phyloP scores from a whole-genome alignment of 2,888 invertebrate species.

The Polyommatus iphigenia region DNA sequence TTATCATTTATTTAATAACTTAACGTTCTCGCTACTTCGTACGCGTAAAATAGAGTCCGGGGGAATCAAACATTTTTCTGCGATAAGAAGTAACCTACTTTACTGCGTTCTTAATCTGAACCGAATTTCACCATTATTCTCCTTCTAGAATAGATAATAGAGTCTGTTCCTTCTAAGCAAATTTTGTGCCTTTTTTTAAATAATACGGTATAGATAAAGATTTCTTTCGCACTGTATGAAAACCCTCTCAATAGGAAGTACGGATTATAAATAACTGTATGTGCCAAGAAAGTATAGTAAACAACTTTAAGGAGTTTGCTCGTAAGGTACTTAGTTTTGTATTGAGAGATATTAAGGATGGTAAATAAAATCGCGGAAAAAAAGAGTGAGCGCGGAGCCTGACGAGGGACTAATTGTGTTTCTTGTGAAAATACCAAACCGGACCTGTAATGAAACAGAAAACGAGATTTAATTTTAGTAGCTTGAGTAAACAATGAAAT shows the following conservation, averaged over 20 bases:
- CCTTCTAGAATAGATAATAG: no score
- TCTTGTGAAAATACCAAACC: slow-evolving; percentile 16
- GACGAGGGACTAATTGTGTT: slow-evolving; percentile 19
- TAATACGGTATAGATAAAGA: no score
- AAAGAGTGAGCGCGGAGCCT: background rate
- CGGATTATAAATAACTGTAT: background rate
- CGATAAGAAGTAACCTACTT: no score
- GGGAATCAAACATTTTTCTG: no score
- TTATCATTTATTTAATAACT: no score
- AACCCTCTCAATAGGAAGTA: background rate
- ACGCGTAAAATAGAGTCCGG: no score
- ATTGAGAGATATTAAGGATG: slow-evolving; percentile 10
- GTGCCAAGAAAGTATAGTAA: background rate
- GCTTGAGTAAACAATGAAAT: background rate
- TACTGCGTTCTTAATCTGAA: no score
- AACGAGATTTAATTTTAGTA: background rate
- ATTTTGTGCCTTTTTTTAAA: no score
- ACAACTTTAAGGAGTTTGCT: background rate
- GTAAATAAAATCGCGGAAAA: slow-evolving; percentile 27
- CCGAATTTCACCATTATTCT: no score
- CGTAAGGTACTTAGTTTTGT: slow-evolving; percentile 5
- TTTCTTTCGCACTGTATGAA: background rate
- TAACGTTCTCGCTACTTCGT: no score
- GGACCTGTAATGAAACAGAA: background rate
- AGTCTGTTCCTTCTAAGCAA: no score